phyloP scores from a whole-genome alignment of 1,140 invertebrate species.

The Paraescarpia echinospica region DNA sequence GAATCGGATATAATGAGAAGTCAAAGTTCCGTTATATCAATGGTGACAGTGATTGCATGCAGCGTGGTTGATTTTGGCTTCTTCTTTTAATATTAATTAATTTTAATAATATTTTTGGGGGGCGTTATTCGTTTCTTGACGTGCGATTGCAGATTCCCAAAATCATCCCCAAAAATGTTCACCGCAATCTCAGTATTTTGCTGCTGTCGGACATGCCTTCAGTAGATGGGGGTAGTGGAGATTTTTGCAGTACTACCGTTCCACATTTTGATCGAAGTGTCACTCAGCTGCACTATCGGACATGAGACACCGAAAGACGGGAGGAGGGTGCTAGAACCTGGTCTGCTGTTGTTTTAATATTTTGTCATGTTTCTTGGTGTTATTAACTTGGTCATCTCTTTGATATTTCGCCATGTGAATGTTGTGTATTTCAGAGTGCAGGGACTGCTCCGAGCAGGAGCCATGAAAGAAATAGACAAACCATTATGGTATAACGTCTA shows the following conservation, averaged over 20 bases:
- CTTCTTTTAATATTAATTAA: too few relatives aligned
- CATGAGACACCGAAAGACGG: too few relatives aligned
- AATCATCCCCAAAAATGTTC: neutral
- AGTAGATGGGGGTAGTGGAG: neutral
- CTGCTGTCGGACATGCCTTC: neutral
- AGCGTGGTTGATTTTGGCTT: neutral
- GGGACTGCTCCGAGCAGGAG: constrained; percentile 74
- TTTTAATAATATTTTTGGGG: neutral
- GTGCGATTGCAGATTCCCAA: neutral
- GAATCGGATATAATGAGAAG: neutral
- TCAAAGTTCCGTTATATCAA: neutral
- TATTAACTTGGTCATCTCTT: too few relatives aligned
- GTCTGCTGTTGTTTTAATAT: too few relatives aligned
- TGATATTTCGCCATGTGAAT: neutral
- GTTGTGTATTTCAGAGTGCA: constrained; percentile 64
- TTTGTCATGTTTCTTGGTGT: too few relatives aligned
- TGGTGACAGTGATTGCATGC: neutral
- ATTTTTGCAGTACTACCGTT: constrained; percentile 3
- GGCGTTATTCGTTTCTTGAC: neutral
- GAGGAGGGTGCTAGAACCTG: too few relatives aligned
- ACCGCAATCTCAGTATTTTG: neutral
- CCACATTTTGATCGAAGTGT: neutral
- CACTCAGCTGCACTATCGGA: too few relatives aligned
- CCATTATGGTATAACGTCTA: constrained; percentile 91
- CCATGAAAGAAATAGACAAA: constrained; percentile 73